These are phyloP conservation scores for Caranx melampygus DNA, from an alignment of 2,113 vertebrate species.

Conservation along the genomic window DNA sequence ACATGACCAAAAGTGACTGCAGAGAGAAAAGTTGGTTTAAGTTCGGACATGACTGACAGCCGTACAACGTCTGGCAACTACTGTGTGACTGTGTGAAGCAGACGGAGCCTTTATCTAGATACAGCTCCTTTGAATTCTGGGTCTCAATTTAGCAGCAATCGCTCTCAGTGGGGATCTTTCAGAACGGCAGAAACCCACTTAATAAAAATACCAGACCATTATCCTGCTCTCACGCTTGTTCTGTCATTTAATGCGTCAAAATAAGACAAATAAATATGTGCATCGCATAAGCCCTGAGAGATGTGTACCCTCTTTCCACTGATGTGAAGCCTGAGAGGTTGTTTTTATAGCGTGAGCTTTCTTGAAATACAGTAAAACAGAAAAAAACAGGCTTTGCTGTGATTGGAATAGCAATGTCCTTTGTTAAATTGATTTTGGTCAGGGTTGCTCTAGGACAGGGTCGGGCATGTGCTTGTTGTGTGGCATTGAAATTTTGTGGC, in stretches of 20 bases:
- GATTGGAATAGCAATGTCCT: slow-evolving; percentile 80
- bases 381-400: slow-evolving; percentile 61
- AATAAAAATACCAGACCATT: slow-evolving; percentile 63
- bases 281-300: slow-evolving; percentile 44
- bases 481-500: slow-evolving; percentile 33
- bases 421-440: slow-evolving; percentile 81
- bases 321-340: slow-evolving; percentile 39
- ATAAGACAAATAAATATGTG: slow-evolving; percentile 59
- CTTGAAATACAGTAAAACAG: slow-evolving; percentile 56
- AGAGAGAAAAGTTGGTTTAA: slow-evolving; percentile 52
- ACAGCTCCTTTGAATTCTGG: slow-evolving; percentile 52
- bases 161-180: slow-evolving; percentile 44
- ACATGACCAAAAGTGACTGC: slow-evolving; percentile 17
- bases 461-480: slow-evolving; percentile 33
- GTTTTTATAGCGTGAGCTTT: slow-evolving; percentile 42
- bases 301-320: slow-evolving; percentile 19
- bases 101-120: slow-evolving; percentile 35
- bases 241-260: slow-evolving; percentile 58
- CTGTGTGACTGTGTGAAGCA: slow-evolving; percentile 40
- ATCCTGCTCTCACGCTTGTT: slow-evolving; percentile 11
- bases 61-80: slow-evolving; percentile 23
- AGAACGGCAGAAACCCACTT: slow-evolving; percentile 34
- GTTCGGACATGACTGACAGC: slow-evolving; percentile 55
- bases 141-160: slow-evolving; percentile 51
- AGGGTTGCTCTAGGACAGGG: slow-evolving; percentile 55